Evolutionary conservation across 2,888 invertebrate genomes (phyloP), one percentile per base, ranked within the genome.

Genomic region (Eristalis arbustorum): DNA sequence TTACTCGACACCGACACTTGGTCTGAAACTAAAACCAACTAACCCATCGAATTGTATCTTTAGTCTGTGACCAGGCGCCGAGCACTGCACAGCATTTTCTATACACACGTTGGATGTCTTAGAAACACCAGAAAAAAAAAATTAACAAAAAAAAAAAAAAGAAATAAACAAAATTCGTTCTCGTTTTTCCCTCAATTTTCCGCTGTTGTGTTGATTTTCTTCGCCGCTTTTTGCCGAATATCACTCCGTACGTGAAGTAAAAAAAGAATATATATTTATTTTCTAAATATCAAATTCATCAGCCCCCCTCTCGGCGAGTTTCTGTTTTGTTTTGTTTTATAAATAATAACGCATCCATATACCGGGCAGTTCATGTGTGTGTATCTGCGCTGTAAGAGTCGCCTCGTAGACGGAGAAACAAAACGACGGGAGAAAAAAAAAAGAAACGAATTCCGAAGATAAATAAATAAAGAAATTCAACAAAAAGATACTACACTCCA

Each of bases 51-150:
- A 81, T 68, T 25, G 61, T 68, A 64, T 57, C 76, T 87, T 90
- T 89, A 90, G 90, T 90, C 90, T 90, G 90, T 90, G 90, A 90
- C 89, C 89, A 90, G 90, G 89, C 90, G 90, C 89, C 89, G 90
- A 90, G 90, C 89, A 89, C 89, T 90, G 90, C 89, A 90, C 90
- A 90, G 90, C 89, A 49, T 63, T 88, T 89, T 89, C 40, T 89
- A 80, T 88, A 89, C 84, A 66, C 34, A 68, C 77, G 81, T 71
- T 84, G 80, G 31, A 77, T 84, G 80, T 73, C 66, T 79, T 78
- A 77, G 64, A 75, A 75, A n/a, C n/a, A n/a, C n/a, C n/a, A n/a
- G n/a, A n/a, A 82, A 82, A 78, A 49, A 49, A 59, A 59, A 59
- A 3, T 23, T 25, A 14, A 59, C 1, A 59, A 31, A 31, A 31